Percentiles rank a stretch among this genome's conserved stretches.
These are phyloP conservation scores for Isurus oxyrinchus DNA, from an alignment of 2,113 vertebrate species.

Conservation along the genomic window DNA sequence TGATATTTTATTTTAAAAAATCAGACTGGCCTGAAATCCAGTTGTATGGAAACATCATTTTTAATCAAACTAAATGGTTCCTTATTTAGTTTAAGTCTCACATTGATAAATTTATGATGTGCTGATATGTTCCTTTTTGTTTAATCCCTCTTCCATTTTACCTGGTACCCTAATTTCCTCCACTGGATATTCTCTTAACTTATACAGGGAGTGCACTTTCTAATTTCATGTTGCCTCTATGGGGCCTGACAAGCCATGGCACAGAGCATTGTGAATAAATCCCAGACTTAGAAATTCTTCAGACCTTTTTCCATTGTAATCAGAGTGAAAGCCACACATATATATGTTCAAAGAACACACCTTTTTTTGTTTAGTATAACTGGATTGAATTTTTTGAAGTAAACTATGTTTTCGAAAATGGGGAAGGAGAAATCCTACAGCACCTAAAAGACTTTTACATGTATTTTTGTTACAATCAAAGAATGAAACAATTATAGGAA, in stretches of 20 bases:
- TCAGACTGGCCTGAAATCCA: not conserved
- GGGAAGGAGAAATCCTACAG: not conserved
- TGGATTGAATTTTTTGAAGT: not conserved
- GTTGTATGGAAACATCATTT: constrained; percentile 25
- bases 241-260: not conserved
- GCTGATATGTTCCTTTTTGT: not conserved
- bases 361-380: not conserved
- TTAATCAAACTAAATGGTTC: not conserved
- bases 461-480: not conserved
- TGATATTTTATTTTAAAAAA: not conserved
- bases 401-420: not conserved
- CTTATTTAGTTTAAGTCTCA: not conserved
- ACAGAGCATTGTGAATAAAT: constrained; percentile 21
- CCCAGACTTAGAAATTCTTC: not conserved
- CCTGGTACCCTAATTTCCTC: not conserved
- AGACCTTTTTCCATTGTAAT: not conserved
- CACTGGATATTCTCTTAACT: not conserved
- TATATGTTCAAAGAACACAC: not conserved
- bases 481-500: too few relatives aligned
- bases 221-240: not conserved
- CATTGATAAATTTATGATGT: not conserved
- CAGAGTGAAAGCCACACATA: not conserved
- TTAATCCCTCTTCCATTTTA: not conserved
- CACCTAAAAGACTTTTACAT: not conserved
- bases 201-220: not conserved